These are phyloP conservation scores for Drosophila azteca DNA, from an alignment of 1,140 invertebrate species.

Conservation along the genomic window DNA sequence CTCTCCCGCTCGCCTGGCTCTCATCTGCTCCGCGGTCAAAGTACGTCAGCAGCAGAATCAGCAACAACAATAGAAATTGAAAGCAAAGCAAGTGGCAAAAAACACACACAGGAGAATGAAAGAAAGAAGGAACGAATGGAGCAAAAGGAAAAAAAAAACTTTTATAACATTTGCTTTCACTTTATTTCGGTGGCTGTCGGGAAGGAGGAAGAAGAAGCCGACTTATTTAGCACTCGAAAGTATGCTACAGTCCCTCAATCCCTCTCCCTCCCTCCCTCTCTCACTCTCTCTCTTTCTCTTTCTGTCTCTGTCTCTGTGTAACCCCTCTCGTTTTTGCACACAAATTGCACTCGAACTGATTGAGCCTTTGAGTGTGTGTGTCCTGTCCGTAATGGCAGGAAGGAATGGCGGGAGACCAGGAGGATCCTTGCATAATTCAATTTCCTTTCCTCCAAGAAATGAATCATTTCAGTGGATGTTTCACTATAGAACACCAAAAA, in stretches of 20 bases:
- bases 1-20: too few relatives aligned
- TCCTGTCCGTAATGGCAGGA: slow-evolving; percentile 9
- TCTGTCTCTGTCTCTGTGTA: not conserved
- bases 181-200: slow-evolving; percentile 32
- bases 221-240: slow-evolving; percentile 70
- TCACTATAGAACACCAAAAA: too few relatives aligned
- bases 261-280: not conserved
- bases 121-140: slow-evolving; percentile 23
- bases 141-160: slow-evolving; percentile 27
- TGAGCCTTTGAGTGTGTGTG: slow-evolving; percentile 49
- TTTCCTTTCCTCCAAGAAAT: slow-evolving; percentile 45
- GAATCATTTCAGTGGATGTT: slow-evolving; percentile 26
- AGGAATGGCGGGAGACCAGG: not conserved
- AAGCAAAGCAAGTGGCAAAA: slow-evolving; percentile 31
- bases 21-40: slow-evolving; percentile 24
- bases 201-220: slow-evolving; percentile 20
- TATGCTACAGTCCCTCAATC: slow-evolving; percentile 50
- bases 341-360: slow-evolving; percentile 74
- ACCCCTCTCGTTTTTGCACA: slow-evolving; percentile 11
- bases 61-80: not conserved
- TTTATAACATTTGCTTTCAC: slow-evolving; percentile 60
- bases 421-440: slow-evolving; percentile 47
- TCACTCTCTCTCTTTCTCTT: not conserved
- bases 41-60: slow-evolving; percentile 30
- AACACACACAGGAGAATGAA: slow-evolving; percentile 14